phyloP scores from a whole-genome alignment of 2,797 vertebrate species.

The Morus bassanus region DNA sequence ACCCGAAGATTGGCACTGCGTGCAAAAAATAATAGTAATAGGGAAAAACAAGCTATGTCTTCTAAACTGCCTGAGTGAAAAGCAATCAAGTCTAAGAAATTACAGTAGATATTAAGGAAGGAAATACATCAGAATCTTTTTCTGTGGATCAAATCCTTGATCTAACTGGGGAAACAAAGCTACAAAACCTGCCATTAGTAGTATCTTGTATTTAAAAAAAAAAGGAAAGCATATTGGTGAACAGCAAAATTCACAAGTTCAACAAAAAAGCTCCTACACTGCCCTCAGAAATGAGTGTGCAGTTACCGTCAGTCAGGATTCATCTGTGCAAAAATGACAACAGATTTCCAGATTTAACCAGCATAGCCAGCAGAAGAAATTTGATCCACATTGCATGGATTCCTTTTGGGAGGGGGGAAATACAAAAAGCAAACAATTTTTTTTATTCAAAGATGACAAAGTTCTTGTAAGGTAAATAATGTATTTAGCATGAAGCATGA shows the following conservation, averaged over 20 bases:
- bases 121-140: conserved; percentile 71
- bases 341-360: conserved; percentile 87
- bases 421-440: conserved; percentile 81
- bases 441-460: conserved; percentile 91
- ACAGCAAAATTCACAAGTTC: conserved; percentile 31
- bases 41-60: conserved; percentile 68
- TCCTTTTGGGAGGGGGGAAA: conserved; percentile 68
- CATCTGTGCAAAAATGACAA: conserved; percentile 86
- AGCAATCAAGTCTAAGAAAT: conserved; percentile 75
- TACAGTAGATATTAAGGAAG: conserved; percentile 60
- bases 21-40: conserved; percentile 63
- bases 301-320: conserved; percentile 81
- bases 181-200: conserved; percentile 82
- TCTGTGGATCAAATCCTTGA: conserved; percentile 75
- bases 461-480: conserved; percentile 99
- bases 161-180: conserved; percentile 64
- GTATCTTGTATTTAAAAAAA: conserved; percentile 66
- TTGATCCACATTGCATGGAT: conserved; percentile 94
- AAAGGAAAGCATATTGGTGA: conserved; percentile 61
- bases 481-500: conserved; percentile 99
- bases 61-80: conserved; percentile 80
- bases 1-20: conserved; percentile 78
- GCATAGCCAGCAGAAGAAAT: conserved; percentile 91
- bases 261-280: conserved; percentile 68
- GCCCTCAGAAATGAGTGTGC: conserved; percentile 86